Evolutionary conservation across 2,113 vertebrate genomes (phyloP), one percentile per base, ranked within the genome.

Genomic region (Mobula birostris): DNA sequence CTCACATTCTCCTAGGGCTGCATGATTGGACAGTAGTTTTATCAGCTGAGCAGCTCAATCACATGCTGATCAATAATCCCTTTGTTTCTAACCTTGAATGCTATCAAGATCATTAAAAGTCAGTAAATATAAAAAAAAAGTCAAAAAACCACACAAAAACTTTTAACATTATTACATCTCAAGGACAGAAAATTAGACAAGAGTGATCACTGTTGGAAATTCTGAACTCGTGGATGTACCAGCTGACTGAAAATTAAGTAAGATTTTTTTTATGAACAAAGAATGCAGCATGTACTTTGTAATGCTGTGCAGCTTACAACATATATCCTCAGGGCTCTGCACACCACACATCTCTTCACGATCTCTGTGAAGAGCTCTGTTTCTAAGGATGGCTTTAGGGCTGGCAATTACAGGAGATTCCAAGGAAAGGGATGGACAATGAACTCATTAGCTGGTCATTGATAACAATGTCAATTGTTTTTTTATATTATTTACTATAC

Each of bases 41-140:
- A 96, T 96, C 96, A 96, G 96, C 97, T 95, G 95, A 96, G 96
- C 40, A 82, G 63, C 48, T 94, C 94, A 95, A 94, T 97, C 97
- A 97, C 96, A 96, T 76, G 97, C 94, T 96, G 76, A 74, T 96
- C 94, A 96, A 95, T 95, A 96, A 97, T 95, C 94, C 95, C 85
- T 94, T 96, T 96, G 95, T 96, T 95, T 63, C 94, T 78, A 91
- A 91, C 85, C 76, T 94, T 9, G 80, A 78, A 68, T 93, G 21
- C 19, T 36, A 92, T 36, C 24, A 40, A 74, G 74, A 48, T 74
- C 91, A 92, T 74, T 93, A 48, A 11, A 93, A 68, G 66, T 40
- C 63, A 40, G 29, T n/a, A 32, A 92, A 24, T 32, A 72, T 72
- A 40, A 48, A 40, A 93, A 74, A 2, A 5, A 72, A 24, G 19